Evolutionary conservation across 2,113 vertebrate genomes (phyloP).

Genomic region (Anser cygnoides): DNA sequence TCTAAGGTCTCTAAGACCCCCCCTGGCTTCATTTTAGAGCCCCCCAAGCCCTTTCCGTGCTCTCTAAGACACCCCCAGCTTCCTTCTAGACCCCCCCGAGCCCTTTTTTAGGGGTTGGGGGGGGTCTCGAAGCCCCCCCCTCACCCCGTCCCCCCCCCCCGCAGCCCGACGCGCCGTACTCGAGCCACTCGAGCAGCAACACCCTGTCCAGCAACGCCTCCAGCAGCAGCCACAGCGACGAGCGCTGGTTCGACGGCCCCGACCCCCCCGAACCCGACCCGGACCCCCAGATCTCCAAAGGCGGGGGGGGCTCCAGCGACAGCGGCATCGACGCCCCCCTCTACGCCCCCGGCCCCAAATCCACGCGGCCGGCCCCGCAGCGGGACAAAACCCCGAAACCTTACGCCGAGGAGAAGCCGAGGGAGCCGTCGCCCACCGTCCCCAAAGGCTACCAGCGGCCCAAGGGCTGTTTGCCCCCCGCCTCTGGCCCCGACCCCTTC

Average conservation of each 20-base stretch:
- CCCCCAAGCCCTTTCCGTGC: too few relatives aligned
- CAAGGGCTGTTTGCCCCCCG: too few relatives aligned
- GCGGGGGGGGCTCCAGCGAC: conserved; percentile 82
- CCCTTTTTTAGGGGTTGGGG: too few relatives aligned
- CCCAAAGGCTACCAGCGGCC: too few relatives aligned
- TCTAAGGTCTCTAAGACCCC: too few relatives aligned
- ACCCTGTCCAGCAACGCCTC: conserved; percentile 92
- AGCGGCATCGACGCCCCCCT: conserved; percentile 88
- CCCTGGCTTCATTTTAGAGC: too few relatives aligned
- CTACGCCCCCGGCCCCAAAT: conserved; percentile 70
- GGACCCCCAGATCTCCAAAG: conserved; percentile 81
- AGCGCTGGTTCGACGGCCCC: conserved; percentile 87
- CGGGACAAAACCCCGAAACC: conserved; percentile 76
- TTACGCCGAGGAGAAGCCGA: conserved; percentile 73
- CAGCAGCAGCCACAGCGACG: conserved; percentile 93
- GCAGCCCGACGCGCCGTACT: conserved; percentile 88
- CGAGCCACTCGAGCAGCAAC: conserved; percentile 94
- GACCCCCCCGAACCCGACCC: conserved; percentile 79
- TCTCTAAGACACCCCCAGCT: too few relatives aligned
- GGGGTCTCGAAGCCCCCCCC: too few relatives aligned
- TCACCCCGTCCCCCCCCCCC: not conserved
- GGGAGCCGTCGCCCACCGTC: conserved; percentile 77
- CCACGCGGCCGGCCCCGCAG: conserved; percentile 12
- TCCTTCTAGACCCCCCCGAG: too few relatives aligned
- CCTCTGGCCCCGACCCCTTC: too few relatives aligned